Percentiles rank a stretch among this genome's conserved stretches.
phyloP scores from a whole-genome alignment of 2,888 invertebrate species.

The Gastracanthus pulcherrimus region DNA sequence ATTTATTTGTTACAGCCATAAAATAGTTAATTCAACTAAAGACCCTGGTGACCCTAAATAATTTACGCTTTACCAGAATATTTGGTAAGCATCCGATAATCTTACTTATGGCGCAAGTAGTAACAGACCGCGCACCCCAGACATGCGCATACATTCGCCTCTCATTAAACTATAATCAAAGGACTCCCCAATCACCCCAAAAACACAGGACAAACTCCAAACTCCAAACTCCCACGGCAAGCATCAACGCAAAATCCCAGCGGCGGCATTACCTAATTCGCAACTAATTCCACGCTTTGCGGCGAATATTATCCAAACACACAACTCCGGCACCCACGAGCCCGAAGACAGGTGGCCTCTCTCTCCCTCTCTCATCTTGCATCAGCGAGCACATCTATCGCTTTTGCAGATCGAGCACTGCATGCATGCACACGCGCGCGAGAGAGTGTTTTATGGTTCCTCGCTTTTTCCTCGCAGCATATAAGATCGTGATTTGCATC shows the following conservation, averaged over 20 bases:
- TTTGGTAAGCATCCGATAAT: too few species aligned
- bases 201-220: too few species aligned
- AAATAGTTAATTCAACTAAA: too few species aligned
- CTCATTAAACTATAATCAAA: neutral
- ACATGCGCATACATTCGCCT: neutral
- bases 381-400: neutral
- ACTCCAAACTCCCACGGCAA: neutral
- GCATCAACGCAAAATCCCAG: neutral
- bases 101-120: neutral
- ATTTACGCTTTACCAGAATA: too few species aligned
- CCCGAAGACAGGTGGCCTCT: slow-evolving; percentile 1
- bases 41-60: too few species aligned
- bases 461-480: neutral
- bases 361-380: neutral
- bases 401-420: neutral
- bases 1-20: too few species aligned
- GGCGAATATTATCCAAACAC: neutral
- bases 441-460: neutral
- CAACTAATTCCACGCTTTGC: neutral
- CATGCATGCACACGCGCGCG: neutral
- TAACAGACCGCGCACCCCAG: neutral
- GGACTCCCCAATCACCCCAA: too few species aligned
- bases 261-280: neutral
- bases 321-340: neutral
- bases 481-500: slow-evolving; percentile 42